Evolutionary conservation across 2,888 invertebrate species (phyloP).

Genomic region (Tachina lurida): DNA sequence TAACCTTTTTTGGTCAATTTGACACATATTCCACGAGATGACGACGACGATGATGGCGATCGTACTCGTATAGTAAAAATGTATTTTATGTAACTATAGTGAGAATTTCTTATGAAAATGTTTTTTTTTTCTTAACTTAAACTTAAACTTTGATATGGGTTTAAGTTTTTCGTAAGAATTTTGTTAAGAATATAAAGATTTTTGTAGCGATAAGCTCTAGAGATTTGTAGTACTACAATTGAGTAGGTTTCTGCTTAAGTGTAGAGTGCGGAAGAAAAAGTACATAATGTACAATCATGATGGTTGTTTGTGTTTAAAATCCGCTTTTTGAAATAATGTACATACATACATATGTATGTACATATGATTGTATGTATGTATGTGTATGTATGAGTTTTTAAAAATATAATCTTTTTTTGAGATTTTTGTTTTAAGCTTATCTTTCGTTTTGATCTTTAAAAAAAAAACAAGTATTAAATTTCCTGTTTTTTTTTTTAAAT

Average conservation of each 20-base stretch:
- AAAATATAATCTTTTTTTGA: constrained; percentile 50
- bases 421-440: constrained; percentile 46
- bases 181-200: constrained; percentile 68
- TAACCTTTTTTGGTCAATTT: constrained; percentile 80
- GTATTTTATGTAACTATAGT: constrained; percentile 67
- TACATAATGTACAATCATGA: not conserved
- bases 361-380: not conserved
- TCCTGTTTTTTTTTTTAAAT: constrained; percentile 45
- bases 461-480: constrained; percentile 46
- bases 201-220: constrained; percentile 60
- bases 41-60: constrained; percentile 44
- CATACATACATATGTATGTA: not conserved
- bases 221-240: constrained; percentile 66
- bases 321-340: constrained; percentile 32
- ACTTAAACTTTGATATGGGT: constrained; percentile 73
- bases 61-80: constrained; percentile 43
- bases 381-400: not conserved
- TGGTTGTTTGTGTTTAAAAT: constrained; percentile 7
- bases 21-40: constrained; percentile 77
- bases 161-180: constrained; percentile 74
- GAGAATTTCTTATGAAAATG: constrained; percentile 69
- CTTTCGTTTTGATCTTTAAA: constrained; percentile 24
- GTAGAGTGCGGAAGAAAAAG: constrained; percentile 28
- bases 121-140: constrained; percentile 46
- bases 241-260: constrained; percentile 58